These are phyloP conservation scores for Hepsetus odoe DNA, from an alignment of 2,113 vertebrate species.

Conservation along the genomic window DNA sequence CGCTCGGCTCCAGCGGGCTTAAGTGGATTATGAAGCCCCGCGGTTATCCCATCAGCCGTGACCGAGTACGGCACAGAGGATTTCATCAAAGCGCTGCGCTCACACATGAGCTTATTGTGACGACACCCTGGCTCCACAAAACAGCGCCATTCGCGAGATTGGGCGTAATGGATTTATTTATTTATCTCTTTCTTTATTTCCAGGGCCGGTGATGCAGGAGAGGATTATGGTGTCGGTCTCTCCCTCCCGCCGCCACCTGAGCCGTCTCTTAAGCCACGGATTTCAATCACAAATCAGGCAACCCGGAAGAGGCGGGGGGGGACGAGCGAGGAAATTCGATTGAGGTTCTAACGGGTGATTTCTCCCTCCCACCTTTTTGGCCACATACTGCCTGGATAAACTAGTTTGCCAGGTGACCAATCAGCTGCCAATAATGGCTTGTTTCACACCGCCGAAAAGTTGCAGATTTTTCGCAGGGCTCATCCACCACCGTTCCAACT, in stretches of 20 bases:
- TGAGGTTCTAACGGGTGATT: slow-evolving; percentile 6
- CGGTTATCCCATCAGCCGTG: slow-evolving; percentile 64
- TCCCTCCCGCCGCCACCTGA: neutral
- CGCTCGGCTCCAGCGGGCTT: slow-evolving; percentile 49
- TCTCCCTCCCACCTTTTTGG: slow-evolving; percentile 4
- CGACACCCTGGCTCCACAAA: neutral
- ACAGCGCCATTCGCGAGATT: neutral
- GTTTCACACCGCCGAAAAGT: neutral
- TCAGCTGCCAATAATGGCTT: neutral
- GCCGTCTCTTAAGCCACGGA: neutral
- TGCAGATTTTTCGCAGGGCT: no score
- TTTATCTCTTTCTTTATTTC: neutral
- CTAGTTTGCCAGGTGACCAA: slow-evolving; percentile 14
- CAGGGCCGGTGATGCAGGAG: neutral
- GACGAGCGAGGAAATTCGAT: slow-evolving; percentile 12
- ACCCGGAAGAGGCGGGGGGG: neutral
- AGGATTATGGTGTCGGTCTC: slow-evolving; percentile 6
- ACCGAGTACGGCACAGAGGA: slow-evolving; percentile 57
- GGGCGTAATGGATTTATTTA: neutral
- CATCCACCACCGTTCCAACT: no score
- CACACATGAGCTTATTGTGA: slow-evolving; percentile 18
- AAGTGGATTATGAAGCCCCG: slow-evolving; percentile 62
- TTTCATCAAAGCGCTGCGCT: slow-evolving; percentile 39
- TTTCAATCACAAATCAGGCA: neutral
- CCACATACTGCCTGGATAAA: neutral